Conservation (phyloP, 2,113 vertebrate species). For the Crotophaga sulcirostris region DNA sequence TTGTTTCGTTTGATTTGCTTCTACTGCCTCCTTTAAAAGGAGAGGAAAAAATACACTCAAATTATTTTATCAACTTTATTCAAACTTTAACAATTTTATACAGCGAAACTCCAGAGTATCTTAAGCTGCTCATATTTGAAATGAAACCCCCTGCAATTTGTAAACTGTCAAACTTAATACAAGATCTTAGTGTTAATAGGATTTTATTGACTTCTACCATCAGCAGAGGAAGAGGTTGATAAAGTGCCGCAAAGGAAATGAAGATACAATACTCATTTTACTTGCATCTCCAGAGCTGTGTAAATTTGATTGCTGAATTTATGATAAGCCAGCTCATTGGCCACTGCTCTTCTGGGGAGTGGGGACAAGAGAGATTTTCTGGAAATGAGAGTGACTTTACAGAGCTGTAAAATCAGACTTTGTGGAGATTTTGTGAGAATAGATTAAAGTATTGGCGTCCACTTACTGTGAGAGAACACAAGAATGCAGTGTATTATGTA, state of each 20-base stretch:
- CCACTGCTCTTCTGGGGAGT: neutral
- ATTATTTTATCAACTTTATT: conserved; percentile 5
- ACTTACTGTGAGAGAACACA: neutral
- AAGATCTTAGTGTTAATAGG: conserved; percentile 58
- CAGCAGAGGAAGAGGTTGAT: conserved; percentile 50
- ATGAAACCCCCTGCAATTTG: conserved; percentile 53
- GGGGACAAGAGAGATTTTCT: neutral
- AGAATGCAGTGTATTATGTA: neutral
- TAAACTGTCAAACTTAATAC: conserved; percentile 59
- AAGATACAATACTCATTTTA: conserved; percentile 32
- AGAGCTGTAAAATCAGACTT: neutral
- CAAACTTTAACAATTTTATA: neutral
- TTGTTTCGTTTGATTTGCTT: conserved; percentile 26
- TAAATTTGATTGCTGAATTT: conserved; percentile 37
- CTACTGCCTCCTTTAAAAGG: neutral
- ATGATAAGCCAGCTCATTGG: conserved; percentile 26
- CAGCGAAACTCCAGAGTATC: neutral
- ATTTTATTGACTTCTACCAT: conserved; percentile 54
- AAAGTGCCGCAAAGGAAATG: conserved; percentile 47
- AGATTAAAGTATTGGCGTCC: neutral
- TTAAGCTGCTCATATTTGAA: conserved; percentile 30
- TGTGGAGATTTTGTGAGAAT: neutral
- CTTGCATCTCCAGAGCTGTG: conserved; percentile 18
- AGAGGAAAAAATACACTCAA: neutral
- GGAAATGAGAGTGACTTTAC: neutral